phyloP scores from a whole-genome alignment of 2,888 invertebrate genomes.

The Mimumesa dahlbomi region DNA sequence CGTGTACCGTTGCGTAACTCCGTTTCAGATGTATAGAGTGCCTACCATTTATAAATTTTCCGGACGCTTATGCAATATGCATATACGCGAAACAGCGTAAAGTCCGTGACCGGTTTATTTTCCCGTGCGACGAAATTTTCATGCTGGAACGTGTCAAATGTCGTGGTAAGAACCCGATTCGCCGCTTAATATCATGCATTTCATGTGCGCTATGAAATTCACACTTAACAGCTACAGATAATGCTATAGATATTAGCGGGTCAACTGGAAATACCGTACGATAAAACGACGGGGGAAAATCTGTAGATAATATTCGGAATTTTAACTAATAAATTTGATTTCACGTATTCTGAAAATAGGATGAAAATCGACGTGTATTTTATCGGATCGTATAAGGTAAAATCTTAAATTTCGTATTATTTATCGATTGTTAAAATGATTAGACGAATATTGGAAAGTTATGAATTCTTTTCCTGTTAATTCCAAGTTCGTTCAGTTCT shows the following conservation, averaged over 20 bases:
- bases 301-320: slow-evolving; percentile 1
- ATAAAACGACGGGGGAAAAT: slow-evolving; percentile 5
- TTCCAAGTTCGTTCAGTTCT: no score
- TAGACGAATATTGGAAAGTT: no score
- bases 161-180: slow-evolving; percentile 1
- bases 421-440: no score
- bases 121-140: slow-evolving; percentile 34
- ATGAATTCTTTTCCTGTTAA: no score
- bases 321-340: no score
- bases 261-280: slow-evolving; percentile 8
- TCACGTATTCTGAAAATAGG: no score
- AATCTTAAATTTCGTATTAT: no score
- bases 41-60: slow-evolving; percentile 58
- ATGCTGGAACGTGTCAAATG: slow-evolving; percentile 17
- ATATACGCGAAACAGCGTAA: slow-evolving; percentile 4
- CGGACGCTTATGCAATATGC: slow-evolving; percentile 54
- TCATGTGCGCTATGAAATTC: background rate
- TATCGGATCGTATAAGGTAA: no score
- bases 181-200: background rate
- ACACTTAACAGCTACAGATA: background rate
- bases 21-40: slow-evolving; percentile 36
- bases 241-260: slow-evolving; percentile 8
- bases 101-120: slow-evolving; percentile 22
- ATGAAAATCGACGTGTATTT: no score
- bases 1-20: slow-evolving; percentile 52